Evolutionary conservation across 2,888 invertebrate species (phyloP).

Genomic region (Ennomos fuscantarius): DNA sequence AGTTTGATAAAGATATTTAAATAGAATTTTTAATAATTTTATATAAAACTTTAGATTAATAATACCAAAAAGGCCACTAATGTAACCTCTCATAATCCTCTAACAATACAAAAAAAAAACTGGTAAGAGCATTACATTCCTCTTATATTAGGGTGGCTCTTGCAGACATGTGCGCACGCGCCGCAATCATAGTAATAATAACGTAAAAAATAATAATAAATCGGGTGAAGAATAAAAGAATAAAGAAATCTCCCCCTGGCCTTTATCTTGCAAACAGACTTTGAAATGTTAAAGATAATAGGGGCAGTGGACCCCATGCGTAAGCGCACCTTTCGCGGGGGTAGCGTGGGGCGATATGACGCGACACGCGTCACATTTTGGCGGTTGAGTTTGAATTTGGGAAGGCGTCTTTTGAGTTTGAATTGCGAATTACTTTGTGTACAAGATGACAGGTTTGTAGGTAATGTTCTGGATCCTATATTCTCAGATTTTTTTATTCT

Average conservation of each 20-base stretch:
- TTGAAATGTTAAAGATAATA: slow-evolving; percentile 84
- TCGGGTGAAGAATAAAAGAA: slow-evolving; percentile 85
- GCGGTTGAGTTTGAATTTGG: slow-evolving; percentile 78
- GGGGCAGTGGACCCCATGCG: slow-evolving; percentile 74
- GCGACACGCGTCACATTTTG: slow-evolving; percentile 60
- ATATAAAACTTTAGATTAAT: slow-evolving; percentile 44
- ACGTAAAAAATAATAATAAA: slow-evolving; percentile 85
- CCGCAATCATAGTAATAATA: slow-evolving; percentile 84
- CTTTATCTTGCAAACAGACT: slow-evolving; percentile 85
- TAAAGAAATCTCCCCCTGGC: slow-evolving; percentile 83
- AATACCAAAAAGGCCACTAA: slow-evolving; percentile 61
- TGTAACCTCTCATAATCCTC: slow-evolving; percentile 76
- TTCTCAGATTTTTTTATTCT: too few species aligned
- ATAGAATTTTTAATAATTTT: not conserved
- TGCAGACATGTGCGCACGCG: slow-evolving; percentile 83
- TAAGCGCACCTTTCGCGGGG: slow-evolving; percentile 81
- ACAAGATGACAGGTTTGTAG: too few species aligned
- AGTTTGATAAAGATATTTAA: not conserved
- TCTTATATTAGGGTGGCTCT: slow-evolving; percentile 60
- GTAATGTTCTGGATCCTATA: too few species aligned
- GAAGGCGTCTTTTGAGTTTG: slow-evolving; percentile 48
- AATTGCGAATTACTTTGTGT: slow-evolving; percentile 7
- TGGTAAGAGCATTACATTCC: slow-evolving; percentile 76
- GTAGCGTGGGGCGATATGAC: slow-evolving; percentile 57
- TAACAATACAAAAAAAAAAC: slow-evolving; percentile 69